These are phyloP conservation scores for Notamacropus eugenii DNA, from an alignment of 2,797 vertebrate genomes.

Conservation along the genomic window DNA sequence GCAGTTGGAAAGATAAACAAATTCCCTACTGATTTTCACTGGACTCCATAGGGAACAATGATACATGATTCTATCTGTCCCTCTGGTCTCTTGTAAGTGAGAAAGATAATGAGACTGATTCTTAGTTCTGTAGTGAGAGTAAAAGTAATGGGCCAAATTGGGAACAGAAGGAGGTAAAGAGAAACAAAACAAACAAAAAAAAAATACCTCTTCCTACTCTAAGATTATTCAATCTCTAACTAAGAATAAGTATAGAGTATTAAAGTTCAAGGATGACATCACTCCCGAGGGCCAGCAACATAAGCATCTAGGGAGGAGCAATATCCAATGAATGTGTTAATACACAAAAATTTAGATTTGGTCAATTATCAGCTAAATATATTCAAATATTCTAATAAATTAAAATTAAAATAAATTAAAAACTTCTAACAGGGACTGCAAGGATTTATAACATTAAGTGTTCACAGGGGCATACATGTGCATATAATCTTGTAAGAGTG, in stretches of 20 bases:
- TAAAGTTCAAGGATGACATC: neutral
- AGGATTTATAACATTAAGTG: neutral
- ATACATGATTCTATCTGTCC: fast-evolving
- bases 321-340: neutral
- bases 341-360: neutral
- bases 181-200: conserved; percentile 18
- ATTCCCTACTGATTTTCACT: neutral
- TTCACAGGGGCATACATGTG: neutral
- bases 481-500: conserved; percentile 3
- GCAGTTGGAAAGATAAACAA: neutral
- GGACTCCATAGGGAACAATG: neutral
- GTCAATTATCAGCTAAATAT: neutral
- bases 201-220: neutral
- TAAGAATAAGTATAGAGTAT: neutral
- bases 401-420: no score
- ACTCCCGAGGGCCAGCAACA: neutral
- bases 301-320: neutral
- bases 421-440: neutral
- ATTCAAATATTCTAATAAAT: neutral
- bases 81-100: neutral
- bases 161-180: neutral
- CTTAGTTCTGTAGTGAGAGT: neutral
- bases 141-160: neutral
- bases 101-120: neutral
- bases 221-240: neutral